These are phyloP conservation scores for Lagopus muta DNA, from an alignment of 2,113 vertebrate genomes.

Conservation along the genomic window DNA sequence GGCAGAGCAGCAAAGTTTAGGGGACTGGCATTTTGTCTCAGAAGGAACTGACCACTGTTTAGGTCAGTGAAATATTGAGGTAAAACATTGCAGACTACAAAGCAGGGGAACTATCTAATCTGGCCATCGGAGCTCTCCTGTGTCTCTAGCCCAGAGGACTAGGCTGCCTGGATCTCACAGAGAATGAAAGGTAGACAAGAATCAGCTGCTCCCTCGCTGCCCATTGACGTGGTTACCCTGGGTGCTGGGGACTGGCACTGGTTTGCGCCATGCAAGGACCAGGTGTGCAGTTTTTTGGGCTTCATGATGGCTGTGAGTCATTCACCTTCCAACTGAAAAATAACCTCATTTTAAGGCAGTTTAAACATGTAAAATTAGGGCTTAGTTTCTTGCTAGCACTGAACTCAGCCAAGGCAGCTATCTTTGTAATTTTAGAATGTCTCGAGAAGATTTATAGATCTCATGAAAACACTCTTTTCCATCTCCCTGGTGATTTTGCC, in stretches of 20 bases:
- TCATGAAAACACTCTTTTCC: conserved; percentile 26
- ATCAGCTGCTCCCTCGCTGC: fast-evolving
- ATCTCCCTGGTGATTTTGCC: neutral
- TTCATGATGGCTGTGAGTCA: neutral
- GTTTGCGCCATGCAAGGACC: fast-evolving
- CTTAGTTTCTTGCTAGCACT: conserved; percentile 15
- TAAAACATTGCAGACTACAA: neutral
- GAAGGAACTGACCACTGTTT: neutral
- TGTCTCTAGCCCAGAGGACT: neutral
- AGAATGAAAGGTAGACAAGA: neutral
- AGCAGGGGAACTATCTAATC: neutral
- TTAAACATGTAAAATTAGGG: neutral
- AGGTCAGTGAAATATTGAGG: neutral
- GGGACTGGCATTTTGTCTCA: neutral
- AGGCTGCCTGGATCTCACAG: neutral
- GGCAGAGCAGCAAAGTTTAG: neutral
- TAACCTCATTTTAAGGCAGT: neutral
- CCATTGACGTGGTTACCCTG: neutral
- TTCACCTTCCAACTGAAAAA: neutral
- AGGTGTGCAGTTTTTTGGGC: fast-evolving
- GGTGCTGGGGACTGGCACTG: neutral
- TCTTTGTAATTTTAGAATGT: neutral
- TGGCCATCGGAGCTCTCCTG: fast-evolving
- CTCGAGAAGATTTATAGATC: neutral
- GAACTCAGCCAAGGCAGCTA: neutral